Conservation (phyloP, 1,140 invertebrate species). For the Centruroides vittatus region DNA sequence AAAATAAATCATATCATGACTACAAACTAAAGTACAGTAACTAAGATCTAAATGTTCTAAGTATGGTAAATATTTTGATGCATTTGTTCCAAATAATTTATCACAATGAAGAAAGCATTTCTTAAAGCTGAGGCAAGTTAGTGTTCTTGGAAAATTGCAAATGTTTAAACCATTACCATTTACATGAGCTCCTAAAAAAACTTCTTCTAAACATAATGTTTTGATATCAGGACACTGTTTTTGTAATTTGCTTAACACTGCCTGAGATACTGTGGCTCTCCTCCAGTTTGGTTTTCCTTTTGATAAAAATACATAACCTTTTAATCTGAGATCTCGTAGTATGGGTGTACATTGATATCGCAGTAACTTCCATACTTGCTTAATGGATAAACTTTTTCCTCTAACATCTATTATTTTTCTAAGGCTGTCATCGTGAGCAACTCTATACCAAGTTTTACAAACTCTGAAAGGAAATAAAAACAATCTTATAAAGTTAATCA, state of each 20-base stretch:
- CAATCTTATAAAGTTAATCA: too few relatives aligned
- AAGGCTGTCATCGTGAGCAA: not conserved
- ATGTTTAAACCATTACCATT: too few relatives aligned
- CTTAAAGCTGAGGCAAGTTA: constrained; percentile 4
- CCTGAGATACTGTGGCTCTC: not conserved
- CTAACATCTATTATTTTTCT: constrained; percentile 1
- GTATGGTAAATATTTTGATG: not conserved
- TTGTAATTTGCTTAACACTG: not conserved
- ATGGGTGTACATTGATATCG: constrained; percentile 1
- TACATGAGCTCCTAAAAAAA: too few relatives aligned
- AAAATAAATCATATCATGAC: constrained; percentile 2
- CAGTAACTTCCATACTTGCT: not conserved
- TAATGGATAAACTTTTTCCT: not conserved
- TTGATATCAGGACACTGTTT: not conserved
- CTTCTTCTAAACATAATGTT: not conserved
- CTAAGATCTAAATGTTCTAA: not conserved
- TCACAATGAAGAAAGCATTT: not conserved
- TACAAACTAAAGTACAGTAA: constrained; percentile 1
- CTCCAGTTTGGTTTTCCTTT: not conserved
- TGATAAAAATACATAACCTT: not conserved
- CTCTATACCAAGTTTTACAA: constrained; percentile 2
- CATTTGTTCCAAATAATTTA: not conserved
- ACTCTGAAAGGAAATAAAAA: constrained; percentile 1
- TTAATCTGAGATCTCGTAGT: not conserved
- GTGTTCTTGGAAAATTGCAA: not conserved